phyloP scores from a whole-genome alignment of 1,140 invertebrate species.

The Frieseomelitta varia region DNA sequence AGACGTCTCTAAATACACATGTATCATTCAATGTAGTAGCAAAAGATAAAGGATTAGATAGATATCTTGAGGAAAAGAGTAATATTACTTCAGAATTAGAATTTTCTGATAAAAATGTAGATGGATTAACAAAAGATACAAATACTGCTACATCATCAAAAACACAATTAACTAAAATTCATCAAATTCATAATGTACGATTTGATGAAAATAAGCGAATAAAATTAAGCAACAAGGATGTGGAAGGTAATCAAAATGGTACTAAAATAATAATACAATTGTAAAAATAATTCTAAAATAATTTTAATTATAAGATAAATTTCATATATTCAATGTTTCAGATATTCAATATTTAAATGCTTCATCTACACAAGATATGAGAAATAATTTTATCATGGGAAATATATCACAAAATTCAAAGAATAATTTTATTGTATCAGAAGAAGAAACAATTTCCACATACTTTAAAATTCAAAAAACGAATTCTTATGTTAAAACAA shows the following conservation, averaged over 20 bases:
- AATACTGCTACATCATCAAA: neutral
- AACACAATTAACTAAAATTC: conserved; percentile 16
- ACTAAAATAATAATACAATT: neutral
- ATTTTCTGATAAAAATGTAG: neutral
- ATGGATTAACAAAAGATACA: neutral
- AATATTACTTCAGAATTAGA: neutral
- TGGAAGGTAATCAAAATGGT: neutral
- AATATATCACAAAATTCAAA: neutral
- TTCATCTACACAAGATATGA: neutral
- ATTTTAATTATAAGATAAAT: neutral
- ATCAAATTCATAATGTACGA: conserved; percentile 13
- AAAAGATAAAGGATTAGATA: neutral
- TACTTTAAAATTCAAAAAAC: conserved; percentile 10
- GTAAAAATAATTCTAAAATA: neutral
- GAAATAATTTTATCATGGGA: neutral
- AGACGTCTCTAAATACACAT: conserved; percentile 2
- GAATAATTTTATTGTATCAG: neutral
- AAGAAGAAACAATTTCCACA: conserved; percentile 19
- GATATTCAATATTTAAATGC: neutral
- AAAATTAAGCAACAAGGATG: neutral
- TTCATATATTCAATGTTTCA: neutral
- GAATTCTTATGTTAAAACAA: neutral
- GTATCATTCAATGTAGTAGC: neutral
- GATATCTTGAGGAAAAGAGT: neutral
- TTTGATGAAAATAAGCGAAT: neutral